Conservation (phyloP, 2,888 invertebrate species). For the Heteropelma amictum region DNA sequence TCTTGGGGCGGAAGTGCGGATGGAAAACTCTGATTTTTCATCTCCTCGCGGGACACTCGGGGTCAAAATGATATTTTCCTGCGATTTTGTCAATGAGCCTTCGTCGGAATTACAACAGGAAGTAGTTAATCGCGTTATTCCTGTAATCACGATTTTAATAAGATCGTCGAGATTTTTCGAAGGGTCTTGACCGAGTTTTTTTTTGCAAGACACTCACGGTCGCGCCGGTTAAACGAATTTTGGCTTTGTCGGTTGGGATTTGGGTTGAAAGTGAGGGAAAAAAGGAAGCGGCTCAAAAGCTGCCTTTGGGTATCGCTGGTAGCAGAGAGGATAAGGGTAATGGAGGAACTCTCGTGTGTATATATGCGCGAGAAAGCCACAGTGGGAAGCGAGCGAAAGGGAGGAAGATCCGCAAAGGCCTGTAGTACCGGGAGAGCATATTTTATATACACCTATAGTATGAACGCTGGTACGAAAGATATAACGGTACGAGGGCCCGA, state of each 20-base stretch:
- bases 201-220: background rate
- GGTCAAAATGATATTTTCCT: too few relatives aligned
- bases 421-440: background rate
- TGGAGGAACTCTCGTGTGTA: background rate
- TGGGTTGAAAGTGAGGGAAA: background rate
- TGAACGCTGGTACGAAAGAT: conserved; percentile 22
- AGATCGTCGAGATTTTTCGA: background rate
- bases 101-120: too few relatives aligned
- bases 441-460: too few relatives aligned
- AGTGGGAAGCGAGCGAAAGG: background rate
- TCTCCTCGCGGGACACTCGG: too few relatives aligned
- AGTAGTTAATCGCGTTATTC: too few relatives aligned
- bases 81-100: too few relatives aligned
- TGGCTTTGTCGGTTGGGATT: conserved; percentile 11
- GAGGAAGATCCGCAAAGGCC: conserved; percentile 11
- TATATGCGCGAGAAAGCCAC: background rate
- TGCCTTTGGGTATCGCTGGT: background rate
- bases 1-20: too few relatives aligned
- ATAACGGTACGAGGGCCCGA: conserved; percentile 10
- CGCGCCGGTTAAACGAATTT: background rate
- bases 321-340: background rate
- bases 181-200: background rate
- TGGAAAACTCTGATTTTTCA: too few relatives aligned
- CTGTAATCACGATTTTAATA: background rate
- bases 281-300: background rate